Evolutionary conservation across 2,113 vertebrate species (phyloP).

Genomic region (Eclectus roratus): DNA sequence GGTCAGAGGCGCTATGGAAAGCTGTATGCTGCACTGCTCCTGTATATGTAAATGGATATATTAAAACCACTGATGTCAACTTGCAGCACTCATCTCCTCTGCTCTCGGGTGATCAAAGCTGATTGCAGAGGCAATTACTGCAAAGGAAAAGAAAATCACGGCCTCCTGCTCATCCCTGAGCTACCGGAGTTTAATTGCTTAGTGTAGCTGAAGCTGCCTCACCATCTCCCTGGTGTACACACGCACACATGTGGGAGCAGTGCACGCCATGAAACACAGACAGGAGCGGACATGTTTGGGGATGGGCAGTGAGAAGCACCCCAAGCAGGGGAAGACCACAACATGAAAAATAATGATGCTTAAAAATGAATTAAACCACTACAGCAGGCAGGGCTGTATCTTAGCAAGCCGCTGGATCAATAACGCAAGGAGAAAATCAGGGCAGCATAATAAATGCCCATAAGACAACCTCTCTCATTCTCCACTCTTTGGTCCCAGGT

Average conservation of each 20-base stretch:
- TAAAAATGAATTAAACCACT: conserved; percentile 54
- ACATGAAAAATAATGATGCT: conserved; percentile 47
- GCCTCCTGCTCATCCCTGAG: conserved; percentile 77
- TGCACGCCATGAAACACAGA: background rate
- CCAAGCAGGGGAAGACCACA: conserved; percentile 4
- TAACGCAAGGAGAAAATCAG: conserved; percentile 3
- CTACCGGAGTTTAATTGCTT: conserved; percentile 88
- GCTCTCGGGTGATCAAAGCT: conserved; percentile 83
- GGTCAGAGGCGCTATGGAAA: conserved; percentile 74
- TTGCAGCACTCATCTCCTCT: conserved; percentile 75
- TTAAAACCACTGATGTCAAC: conserved; percentile 81
- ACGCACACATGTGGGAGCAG: background rate
- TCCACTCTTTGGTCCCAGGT: background rate
- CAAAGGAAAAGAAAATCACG: conserved; percentile 77
- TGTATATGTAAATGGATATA: conserved; percentile 79
- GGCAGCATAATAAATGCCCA: background rate
- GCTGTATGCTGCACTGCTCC: conserved; percentile 66
- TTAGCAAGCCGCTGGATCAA: background rate
- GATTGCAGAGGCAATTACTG: conserved; percentile 87
- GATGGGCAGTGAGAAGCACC: background rate
- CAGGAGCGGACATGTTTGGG: background rate
- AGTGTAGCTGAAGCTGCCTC: conserved; percentile 83
- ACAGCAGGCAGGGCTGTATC: conserved; percentile 9
- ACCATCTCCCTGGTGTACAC: conserved; percentile 57
- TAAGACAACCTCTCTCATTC: background rate